Conservation (phyloP, 2,888 invertebrate genomes). For the Eupithecia vulgata region DNA sequence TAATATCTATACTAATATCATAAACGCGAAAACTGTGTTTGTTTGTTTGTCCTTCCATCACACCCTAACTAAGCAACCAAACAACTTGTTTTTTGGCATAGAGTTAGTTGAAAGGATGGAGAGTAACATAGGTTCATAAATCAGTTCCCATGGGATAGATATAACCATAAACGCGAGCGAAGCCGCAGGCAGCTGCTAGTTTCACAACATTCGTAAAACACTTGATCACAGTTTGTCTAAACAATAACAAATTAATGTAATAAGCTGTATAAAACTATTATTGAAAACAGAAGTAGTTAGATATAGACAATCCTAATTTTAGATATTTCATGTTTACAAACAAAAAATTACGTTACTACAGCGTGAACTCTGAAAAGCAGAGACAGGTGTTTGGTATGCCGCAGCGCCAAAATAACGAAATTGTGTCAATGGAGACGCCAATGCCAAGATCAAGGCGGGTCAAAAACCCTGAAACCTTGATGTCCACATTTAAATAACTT, state of each 20-base stretch:
- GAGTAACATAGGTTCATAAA: no score
- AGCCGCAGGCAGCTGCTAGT: no score
- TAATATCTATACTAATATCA: no score
- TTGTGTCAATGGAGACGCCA: slow-evolving; percentile 49
- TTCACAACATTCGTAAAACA: neutral
- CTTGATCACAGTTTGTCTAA: neutral
- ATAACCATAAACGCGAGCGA: no score
- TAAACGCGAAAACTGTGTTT: no score
- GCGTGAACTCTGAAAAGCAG: slow-evolving; percentile 29
- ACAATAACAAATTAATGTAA: neutral
- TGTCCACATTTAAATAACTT: neutral
- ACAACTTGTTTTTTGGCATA: no score
- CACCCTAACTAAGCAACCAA: no score
- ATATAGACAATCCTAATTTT: slow-evolving; percentile 13
- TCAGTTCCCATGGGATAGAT: no score
- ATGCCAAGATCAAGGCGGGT: slow-evolving; percentile 58
- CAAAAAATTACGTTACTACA: slow-evolving; percentile 16
- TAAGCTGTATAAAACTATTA: neutral
- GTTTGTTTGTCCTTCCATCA: no score
- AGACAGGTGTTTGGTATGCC: slow-evolving; percentile 42
- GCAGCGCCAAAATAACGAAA: slow-evolving; percentile 38
- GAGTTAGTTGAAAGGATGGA: no score
- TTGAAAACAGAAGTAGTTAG: neutral
- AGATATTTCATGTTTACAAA: slow-evolving; percentile 22
- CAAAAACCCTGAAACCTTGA: slow-evolving; percentile 27